Evolutionary conservation across 1,140 invertebrate species (phyloP).

Genomic region (Calliphora vicina): DNA sequence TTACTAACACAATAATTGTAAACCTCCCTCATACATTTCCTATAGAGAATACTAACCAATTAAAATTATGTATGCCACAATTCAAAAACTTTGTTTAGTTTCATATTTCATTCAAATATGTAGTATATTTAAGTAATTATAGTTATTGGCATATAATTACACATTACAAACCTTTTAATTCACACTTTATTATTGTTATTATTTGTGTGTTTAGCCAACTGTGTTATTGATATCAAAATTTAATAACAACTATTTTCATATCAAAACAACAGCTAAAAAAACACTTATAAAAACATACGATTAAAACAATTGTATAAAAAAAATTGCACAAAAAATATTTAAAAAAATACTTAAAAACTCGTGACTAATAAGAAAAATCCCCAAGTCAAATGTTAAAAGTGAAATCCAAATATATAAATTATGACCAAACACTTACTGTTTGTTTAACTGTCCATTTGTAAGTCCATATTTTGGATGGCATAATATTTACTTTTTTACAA

Average conservation of each 20-base stretch:
- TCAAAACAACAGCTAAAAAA: background rate
- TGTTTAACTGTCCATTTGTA: background rate
- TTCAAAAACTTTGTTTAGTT: too few species aligned
- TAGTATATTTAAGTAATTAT: too few species aligned
- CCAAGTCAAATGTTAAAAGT: conserved; percentile 27
- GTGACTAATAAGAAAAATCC: background rate
- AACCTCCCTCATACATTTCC: too few species aligned
- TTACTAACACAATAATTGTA: too few species aligned
- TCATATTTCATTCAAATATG: too few species aligned
- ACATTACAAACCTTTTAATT: background rate
- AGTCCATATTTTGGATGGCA: background rate
- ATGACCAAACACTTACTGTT: background rate
- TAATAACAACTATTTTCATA: background rate
- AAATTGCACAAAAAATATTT: background rate
- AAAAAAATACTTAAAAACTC: background rate
- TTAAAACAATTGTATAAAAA: background rate
- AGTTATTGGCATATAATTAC: background rate
- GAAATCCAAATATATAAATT: background rate
- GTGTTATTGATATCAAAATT: background rate
- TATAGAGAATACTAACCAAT: too few species aligned
- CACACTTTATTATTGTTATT: background rate
- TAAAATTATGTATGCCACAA: too few species aligned
- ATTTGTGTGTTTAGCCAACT: background rate
- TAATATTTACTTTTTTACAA: background rate
- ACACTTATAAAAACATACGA: background rate